Conservation (phyloP, 2,888 invertebrate genomes). For the Neocrepidodera transversa region DNA sequence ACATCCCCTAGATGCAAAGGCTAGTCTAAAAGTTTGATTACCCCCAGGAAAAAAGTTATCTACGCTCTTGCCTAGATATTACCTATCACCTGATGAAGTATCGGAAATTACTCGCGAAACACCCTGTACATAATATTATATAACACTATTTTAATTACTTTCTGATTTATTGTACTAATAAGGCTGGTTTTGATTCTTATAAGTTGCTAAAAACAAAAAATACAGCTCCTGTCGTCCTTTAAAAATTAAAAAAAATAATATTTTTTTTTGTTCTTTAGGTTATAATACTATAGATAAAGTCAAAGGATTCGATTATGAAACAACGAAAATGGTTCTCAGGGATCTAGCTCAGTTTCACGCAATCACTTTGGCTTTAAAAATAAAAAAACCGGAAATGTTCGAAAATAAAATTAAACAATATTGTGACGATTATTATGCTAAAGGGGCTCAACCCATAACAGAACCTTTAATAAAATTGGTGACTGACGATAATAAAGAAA, state of each 20-base stretch:
- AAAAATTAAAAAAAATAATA: neutral
- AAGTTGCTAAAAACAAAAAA: too few relatives aligned
- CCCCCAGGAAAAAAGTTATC: too few relatives aligned
- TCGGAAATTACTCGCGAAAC: too few relatives aligned
- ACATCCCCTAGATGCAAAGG: too few relatives aligned
- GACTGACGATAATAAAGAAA: slow-evolving; percentile 20
- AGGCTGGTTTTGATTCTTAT: too few relatives aligned
- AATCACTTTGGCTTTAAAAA: slow-evolving; percentile 62
- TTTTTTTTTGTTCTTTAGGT: slow-evolving; percentile 48
- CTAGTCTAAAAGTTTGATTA: too few relatives aligned
- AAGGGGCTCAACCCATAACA: slow-evolving; percentile 2
- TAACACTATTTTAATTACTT: too few relatives aligned
- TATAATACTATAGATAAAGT: slow-evolving; percentile 62
- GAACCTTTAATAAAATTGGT: neutral
- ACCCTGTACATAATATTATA: too few relatives aligned
- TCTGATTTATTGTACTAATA: too few relatives aligned
- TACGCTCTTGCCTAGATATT: too few relatives aligned
- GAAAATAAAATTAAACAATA: slow-evolving; percentile 53
- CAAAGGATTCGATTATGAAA: slow-evolving; percentile 61
- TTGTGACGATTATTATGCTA: slow-evolving; percentile 27
- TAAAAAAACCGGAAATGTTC: slow-evolving; percentile 58
- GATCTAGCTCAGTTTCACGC: slow-evolving; percentile 66
- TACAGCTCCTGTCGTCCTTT: too few relatives aligned
- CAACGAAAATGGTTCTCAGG: slow-evolving; percentile 59
- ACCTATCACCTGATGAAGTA: too few relatives aligned